Percentiles rank a stretch among this genome's conserved stretches.
These are phyloP conservation scores for Mormyrus hasselquistii DNA, from an alignment of 2,797 vertebrate species.

Conservation along the genomic window DNA sequence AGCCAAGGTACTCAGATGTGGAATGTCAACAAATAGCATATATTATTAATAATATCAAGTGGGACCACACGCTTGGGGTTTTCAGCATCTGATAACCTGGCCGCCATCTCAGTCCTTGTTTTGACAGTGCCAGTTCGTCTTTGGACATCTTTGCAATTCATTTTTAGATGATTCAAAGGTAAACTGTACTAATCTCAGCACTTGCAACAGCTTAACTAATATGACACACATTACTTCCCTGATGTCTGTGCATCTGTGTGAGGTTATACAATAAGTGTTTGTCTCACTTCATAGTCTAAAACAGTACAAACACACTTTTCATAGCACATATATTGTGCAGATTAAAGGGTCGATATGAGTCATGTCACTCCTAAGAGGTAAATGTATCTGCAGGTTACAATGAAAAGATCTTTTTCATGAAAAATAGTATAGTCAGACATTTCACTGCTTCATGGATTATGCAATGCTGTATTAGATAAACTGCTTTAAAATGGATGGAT, in stretches of 20 bases:
- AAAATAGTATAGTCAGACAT: not conserved
- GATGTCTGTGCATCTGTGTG: not conserved
- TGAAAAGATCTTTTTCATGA: not conserved
- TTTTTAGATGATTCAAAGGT: not conserved
- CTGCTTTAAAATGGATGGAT: not conserved
- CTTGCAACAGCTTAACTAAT: not conserved
- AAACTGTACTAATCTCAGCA: not conserved
- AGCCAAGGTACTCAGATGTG: not conserved
- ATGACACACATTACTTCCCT: not conserved
- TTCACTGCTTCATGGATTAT: not conserved
- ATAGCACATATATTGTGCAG: not conserved
- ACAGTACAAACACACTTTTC: not conserved
- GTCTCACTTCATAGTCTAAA: not conserved
- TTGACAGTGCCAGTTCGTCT: not conserved
- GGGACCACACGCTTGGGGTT: not conserved
- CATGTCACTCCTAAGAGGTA: not conserved
- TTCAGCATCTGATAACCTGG: not conserved
- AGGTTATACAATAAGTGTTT: not conserved
- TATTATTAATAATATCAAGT: not conserved
- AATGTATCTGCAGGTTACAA: not conserved
- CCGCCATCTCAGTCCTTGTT: not conserved
- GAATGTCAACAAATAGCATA: not conserved
- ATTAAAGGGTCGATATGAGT: not conserved
- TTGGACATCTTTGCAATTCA: not conserved
- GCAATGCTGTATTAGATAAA: not conserved